Percentiles rank a stretch among this genome's conserved stretches.
phyloP scores from a whole-genome alignment of 23 tunicate genomes.

The Ascidia mentula region DNA sequence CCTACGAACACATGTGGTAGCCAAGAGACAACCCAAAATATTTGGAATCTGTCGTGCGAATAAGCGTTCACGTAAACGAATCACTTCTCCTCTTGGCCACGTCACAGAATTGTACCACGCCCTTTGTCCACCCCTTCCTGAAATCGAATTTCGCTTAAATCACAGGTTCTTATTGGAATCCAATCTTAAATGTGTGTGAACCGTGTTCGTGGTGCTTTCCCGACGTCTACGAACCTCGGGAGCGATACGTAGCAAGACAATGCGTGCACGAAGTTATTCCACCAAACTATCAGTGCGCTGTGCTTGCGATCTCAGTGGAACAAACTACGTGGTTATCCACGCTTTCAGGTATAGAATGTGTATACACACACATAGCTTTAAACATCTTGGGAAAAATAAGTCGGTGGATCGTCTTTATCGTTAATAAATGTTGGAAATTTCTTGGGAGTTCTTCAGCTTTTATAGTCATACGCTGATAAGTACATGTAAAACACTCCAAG shows the following conservation, averaged over 20 bases:
- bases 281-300: conserved; percentile 6
- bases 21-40: too few species aligned
- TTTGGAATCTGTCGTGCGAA: too few species aligned
- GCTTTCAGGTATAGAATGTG: background rate
- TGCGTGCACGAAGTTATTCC: conserved; percentile 1
- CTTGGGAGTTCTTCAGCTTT: background rate
- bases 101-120: too few species aligned
- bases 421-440: background rate
- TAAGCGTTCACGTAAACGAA: too few species aligned
- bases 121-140: too few species aligned
- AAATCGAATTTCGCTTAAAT: too few species aligned
- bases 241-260: background rate
- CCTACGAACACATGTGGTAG: too few species aligned
- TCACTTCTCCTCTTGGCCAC: too few species aligned
- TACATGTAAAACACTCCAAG: too few species aligned
- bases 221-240: background rate
- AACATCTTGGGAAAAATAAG: background rate
- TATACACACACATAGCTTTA: background rate
- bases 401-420: too few species aligned
- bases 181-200: background rate
- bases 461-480: background rate
- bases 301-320: background rate
- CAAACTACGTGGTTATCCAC: background rate
- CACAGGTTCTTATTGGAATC: conserved; percentile 16
- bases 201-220: conserved; percentile 32